phyloP scores from a whole-genome alignment of 2,113 vertebrate species.

The Myanophis thanlyinensis region DNA sequence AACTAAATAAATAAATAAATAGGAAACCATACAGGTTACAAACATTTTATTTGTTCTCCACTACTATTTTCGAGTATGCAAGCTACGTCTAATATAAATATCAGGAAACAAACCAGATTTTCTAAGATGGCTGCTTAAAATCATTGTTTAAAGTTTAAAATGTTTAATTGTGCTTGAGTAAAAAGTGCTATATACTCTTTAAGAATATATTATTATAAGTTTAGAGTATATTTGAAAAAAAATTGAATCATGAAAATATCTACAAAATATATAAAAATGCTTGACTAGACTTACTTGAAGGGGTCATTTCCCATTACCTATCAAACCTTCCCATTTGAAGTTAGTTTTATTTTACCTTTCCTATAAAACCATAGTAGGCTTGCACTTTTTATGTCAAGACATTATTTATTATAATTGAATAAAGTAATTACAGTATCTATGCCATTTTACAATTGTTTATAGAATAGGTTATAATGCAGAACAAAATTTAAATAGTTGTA shows the following conservation, averaged over 20 bases:
- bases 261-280: background rate
- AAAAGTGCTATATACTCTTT: background rate
- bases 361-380: background rate
- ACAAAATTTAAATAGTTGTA: background rate
- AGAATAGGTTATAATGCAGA: background rate
- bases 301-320: background rate
- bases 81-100: background rate
- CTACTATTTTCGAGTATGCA: background rate
- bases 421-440: background rate
- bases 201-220: background rate
- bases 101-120: background rate
- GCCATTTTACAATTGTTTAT: background rate
- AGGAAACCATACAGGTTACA: background rate
- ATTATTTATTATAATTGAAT: background rate
- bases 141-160: background rate
- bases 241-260: background rate
- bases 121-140: background rate
- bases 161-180: background rate
- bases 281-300: background rate
- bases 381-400: background rate
- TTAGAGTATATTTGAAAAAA: background rate
- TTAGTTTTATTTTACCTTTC: background rate
- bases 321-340: constrained; percentile 11
- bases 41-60: background rate
- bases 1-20: no score